Conservation (phyloP, 1,140 invertebrate species). For the Atopsyche davidsoni region DNA sequence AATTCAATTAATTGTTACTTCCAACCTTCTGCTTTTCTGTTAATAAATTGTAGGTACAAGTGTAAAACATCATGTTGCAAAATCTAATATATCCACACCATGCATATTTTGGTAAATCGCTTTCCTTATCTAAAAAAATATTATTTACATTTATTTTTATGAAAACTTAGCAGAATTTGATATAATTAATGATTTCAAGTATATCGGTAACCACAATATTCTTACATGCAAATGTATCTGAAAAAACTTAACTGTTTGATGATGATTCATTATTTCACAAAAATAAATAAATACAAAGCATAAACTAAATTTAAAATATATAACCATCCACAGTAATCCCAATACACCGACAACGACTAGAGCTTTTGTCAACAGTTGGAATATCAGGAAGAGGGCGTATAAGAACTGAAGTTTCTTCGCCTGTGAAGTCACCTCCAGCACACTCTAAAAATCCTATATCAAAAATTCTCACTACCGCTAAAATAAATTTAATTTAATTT, state of each 20-base stretch:
- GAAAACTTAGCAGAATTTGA: not conserved
- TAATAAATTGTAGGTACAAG: constrained; percentile 53
- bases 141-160: constrained; percentile 9
- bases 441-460: constrained; percentile 53
- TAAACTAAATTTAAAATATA: not conserved
- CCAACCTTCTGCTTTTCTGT: constrained; percentile 54
- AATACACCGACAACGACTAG: constrained; percentile 31
- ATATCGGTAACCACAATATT: no score
- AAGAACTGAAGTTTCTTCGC: constrained; percentile 27
- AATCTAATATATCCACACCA: constrained; percentile 57
- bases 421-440: constrained; percentile 51
- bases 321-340: constrained; percentile 33
- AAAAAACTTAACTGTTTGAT: no score
- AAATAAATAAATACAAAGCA: no score
- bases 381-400: constrained; percentile 5
- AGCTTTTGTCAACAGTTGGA: constrained; percentile 7
- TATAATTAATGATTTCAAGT: no score
- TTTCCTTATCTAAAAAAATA: constrained; percentile 37
- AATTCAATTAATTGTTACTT: not conserved
- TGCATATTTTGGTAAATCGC: constrained; percentile 53
- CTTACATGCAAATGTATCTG: no score
- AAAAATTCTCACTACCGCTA: constrained; percentile 53
- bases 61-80: constrained; percentile 47
- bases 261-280: no score
- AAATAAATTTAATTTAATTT: constrained; percentile 9